Evolutionary conservation across 2,888 invertebrate genomes (phyloP), one percentile per base, ranked within the genome.

Genomic region (Drosophila testacea): DNA sequence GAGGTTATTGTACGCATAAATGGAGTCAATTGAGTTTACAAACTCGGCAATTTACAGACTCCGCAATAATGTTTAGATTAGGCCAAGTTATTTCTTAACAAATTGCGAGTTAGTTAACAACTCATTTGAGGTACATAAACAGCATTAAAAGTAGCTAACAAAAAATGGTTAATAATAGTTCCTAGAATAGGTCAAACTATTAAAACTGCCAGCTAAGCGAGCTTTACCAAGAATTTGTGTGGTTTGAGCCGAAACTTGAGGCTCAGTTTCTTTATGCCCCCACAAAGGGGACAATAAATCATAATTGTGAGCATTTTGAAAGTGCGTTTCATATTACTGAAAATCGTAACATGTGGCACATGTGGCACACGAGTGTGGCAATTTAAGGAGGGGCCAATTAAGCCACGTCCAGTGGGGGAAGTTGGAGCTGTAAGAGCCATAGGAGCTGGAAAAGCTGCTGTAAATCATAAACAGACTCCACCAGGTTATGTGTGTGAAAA

Each of bases 281-380:
- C 61, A 52, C 36, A 51, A 63, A 16, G 36, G 34, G 47, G 34
- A 27, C 63, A 64, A 79, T 80, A 77, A 79, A 77, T 78, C 70
- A 77, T 73, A 73, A 77, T 69, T 72, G 69, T 76, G 46, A 62
- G 72, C 81, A 70, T 72, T 88, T 89, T 76, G 85, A 85, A 85
- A 85, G 89, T 85, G 85, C 89, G 89, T 89, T 78, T 85, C 79
- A 69, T 81, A 87, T 84, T 87, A 86, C 86, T 28, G 65, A 79
- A 74, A 60, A 64, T 68, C 66, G 52, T 65, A 68, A 63, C 63
- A 47, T 56, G 57, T 64, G 64, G 48, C 64, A 64, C 50, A 64
- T 64, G 67, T 59, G 57, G 46, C 63, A 73, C 56, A 55, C 64
- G 54, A 46, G 57, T 82, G 77, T 80, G 81, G 81, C 83, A 83